phyloP scores from a whole-genome alignment of 2,797 vertebrate genomes.

The Ceyx erithaca region DNA sequence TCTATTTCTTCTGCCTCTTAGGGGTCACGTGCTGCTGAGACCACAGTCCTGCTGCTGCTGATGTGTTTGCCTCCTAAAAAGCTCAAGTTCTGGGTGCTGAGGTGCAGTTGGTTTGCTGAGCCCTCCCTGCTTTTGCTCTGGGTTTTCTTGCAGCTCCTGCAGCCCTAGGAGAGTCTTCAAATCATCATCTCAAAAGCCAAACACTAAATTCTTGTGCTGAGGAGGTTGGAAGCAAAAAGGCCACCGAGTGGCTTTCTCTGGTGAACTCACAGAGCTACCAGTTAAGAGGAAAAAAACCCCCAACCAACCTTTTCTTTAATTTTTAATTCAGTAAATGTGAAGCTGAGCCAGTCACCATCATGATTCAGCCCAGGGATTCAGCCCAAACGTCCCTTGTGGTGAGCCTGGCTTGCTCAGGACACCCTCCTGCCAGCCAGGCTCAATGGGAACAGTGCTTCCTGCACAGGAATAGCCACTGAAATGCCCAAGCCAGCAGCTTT shows the following conservation, averaged over 20 bases:
- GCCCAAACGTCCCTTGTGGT: neutral
- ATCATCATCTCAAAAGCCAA: constrained; percentile 26
- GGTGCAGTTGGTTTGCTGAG: neutral
- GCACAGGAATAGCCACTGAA: neutral
- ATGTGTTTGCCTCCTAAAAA: neutral
- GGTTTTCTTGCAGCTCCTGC: neutral
- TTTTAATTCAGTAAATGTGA: neutral
- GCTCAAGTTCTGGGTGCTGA: neutral
- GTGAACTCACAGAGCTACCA: neutral
- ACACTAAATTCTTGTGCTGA: neutral
- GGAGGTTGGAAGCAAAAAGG: constrained; percentile 19
- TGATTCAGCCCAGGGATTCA: neutral
- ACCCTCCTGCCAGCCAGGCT: neutral
- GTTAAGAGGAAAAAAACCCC: neutral
- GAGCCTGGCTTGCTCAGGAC: neutral
- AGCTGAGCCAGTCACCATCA: neutral
- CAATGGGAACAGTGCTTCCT: neutral
- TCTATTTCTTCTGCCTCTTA: neutral
- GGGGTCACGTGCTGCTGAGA: constrained; percentile 16
- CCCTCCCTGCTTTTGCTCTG: neutral
- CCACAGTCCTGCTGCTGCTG: neutral
- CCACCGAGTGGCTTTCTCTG: neutral
- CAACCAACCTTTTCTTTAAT: neutral
- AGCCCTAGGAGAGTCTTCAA: constrained; percentile 11
- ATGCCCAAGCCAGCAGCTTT: neutral